phyloP scores from a whole-genome alignment of 2,888 invertebrate species.

The Timema cristinae region DNA sequence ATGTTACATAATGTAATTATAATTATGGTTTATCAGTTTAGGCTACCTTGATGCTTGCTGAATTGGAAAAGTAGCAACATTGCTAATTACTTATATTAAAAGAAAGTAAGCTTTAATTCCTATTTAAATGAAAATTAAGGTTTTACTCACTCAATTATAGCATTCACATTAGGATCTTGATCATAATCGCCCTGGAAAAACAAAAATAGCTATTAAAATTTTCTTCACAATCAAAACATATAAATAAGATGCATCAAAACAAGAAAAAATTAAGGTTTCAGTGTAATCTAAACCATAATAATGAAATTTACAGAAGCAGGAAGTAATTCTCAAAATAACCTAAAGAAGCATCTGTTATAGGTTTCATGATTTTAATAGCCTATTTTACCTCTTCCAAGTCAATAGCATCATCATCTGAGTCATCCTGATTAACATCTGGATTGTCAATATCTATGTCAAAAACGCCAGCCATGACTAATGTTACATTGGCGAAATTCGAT shows the following conservation, averaged over 20 bases:
- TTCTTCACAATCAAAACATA: background rate
- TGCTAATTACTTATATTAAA: background rate
- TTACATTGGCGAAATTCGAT: constrained; percentile 15
- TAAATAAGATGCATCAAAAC: too few species aligned
- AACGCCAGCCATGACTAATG: constrained; percentile 70
- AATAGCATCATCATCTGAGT: constrained; percentile 82
- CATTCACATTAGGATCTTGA: constrained; percentile 70
- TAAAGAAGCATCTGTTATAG: too few species aligned
- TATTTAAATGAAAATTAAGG: background rate
- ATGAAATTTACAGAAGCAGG: too few species aligned
- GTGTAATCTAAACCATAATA: too few species aligned
- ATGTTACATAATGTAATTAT: too few species aligned
- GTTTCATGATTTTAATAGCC: too few species aligned
- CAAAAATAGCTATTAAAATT: constrained; percentile 35
- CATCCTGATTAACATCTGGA: constrained; percentile 67
- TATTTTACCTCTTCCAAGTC: constrained; percentile 77
- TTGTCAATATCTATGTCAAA: constrained; percentile 89
- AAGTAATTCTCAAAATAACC: too few species aligned
- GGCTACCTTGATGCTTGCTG: too few species aligned
- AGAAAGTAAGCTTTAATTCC: background rate
- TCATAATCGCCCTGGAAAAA: constrained; percentile 71
- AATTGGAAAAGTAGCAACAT: background rate
- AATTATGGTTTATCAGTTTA: too few species aligned
- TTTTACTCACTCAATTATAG: constrained; percentile 71
- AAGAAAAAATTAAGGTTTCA: too few species aligned